Evolutionary conservation across 2,888 invertebrate genomes (phyloP).

Genomic region (Geotrupes spiniger): DNA sequence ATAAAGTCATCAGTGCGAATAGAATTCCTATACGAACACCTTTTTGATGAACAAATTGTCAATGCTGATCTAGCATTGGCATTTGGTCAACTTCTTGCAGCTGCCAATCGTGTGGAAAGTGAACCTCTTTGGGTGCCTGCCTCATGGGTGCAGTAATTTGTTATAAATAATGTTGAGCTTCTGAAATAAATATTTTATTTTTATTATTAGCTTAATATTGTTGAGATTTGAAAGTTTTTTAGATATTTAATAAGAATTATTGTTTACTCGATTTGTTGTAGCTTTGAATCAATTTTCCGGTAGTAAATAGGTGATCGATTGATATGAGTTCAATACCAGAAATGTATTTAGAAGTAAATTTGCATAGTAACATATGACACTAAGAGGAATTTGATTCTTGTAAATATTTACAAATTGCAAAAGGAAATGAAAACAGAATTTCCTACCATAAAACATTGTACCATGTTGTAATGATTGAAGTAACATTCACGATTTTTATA

Average conservation of each 20-base stretch:
- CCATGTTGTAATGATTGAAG: no score
- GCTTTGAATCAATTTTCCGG: no score
- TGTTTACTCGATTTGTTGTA: background rate
- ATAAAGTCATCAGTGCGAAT: constrained; percentile 81
- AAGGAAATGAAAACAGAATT: no score
- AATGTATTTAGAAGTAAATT: no score
- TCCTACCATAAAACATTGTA: no score
- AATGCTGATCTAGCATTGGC: constrained; percentile 86
- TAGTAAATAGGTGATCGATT: no score
- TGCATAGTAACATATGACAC: no score
- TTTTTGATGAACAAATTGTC: constrained; percentile 90
- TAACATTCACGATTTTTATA: no score
- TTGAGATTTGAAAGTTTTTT: constrained; percentile 6
- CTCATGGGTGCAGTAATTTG: constrained; percentile 78
- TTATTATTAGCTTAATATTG: constrained; percentile 15
- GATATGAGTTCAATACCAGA: no score
- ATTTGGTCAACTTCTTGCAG: constrained; percentile 78
- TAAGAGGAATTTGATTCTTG: no score
- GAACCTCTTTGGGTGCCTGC: constrained; percentile 96
- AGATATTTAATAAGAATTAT: constrained; percentile 1
- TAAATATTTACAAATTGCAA: no score
- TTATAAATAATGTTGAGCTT: constrained; percentile 17
- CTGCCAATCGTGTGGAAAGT: constrained; percentile 81
- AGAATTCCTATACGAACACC: constrained; percentile 89
- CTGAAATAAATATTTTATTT: constrained; percentile 18